Conservation (phyloP, 2,888 invertebrate species). For the Carterocephalus palaemon region DNA sequence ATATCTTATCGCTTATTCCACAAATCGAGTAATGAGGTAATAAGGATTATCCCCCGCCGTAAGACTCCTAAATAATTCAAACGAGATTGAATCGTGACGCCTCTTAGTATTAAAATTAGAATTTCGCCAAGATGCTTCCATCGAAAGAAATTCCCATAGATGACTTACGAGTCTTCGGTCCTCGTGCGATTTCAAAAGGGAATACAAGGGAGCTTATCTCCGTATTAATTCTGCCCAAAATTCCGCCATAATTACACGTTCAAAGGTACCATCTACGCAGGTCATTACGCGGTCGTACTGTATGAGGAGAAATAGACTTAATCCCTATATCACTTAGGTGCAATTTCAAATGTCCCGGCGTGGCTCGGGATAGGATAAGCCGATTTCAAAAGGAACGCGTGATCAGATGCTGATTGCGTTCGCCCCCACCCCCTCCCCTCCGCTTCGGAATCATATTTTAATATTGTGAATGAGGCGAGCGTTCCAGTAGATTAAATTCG, state of each 20-base stretch:
- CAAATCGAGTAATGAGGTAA: too few relatives aligned
- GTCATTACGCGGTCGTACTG: slow-evolving; percentile 35
- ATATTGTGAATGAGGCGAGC: slow-evolving; percentile 64
- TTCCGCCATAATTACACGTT: slow-evolving; percentile 72
- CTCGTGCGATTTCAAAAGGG: slow-evolving; percentile 22
- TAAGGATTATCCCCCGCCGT: not conserved
- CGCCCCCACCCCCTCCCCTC: slow-evolving; percentile 33
- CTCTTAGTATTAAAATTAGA: not conserved
- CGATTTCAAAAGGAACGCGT: slow-evolving; percentile 74
- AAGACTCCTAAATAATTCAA: not conserved
- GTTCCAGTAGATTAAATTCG: slow-evolving; percentile 65
- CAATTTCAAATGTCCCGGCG: slow-evolving; percentile 39
- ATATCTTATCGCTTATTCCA: too few relatives aligned
- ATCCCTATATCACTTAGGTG: slow-evolving; percentile 36
- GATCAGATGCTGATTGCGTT: slow-evolving; percentile 73
- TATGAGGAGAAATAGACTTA: slow-evolving; percentile 37
- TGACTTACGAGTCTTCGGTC: slow-evolving; percentile 14
- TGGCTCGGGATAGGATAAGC: slow-evolving; percentile 59
- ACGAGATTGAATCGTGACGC: slow-evolving; percentile 1
- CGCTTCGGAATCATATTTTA: slow-evolving; percentile 66
- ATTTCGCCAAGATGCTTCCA: not conserved
- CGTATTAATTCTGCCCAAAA: slow-evolving; percentile 67
- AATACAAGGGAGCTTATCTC: slow-evolving; percentile 53
- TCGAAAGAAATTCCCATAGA: slow-evolving; percentile 2
- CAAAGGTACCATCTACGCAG: slow-evolving; percentile 59